These are phyloP conservation scores for Stratiomys singularior DNA, from an alignment of 2,888 invertebrate species.

Conservation along the genomic window DNA sequence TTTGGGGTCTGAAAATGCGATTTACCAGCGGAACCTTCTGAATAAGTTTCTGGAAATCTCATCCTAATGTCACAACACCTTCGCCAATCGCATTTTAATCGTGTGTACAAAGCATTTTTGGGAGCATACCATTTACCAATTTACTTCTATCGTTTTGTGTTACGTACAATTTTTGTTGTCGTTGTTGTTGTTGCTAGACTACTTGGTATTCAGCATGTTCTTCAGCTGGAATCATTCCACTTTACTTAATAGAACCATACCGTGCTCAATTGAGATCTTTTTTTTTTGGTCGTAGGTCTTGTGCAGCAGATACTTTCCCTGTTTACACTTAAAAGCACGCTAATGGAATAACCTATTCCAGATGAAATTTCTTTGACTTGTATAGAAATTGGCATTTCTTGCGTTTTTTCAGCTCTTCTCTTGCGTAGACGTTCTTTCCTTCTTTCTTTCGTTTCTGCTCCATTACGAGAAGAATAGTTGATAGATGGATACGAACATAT, in stretches of 20 bases:
- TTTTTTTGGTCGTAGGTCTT: background rate
- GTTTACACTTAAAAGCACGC: background rate
- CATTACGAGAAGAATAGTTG: background rate
- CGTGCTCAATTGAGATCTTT: background rate
- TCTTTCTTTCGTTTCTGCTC: background rate
- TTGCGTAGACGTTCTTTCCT: background rate
- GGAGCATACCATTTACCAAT: too few relatives aligned
- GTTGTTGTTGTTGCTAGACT: background rate
- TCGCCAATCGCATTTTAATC: conserved; percentile 40
- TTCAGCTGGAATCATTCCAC: background rate
- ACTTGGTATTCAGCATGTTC: background rate
- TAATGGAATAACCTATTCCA: background rate
- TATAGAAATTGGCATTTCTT: conserved; percentile 2
- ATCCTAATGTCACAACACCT: conserved; percentile 6
- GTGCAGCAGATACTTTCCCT: background rate
- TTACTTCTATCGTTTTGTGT: too few relatives aligned
- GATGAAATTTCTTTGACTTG: conserved; percentile 2
- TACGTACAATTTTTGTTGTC: background rate
- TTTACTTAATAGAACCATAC: background rate
- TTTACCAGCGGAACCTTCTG: background rate
- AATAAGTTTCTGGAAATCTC: background rate
- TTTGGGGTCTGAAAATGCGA: background rate
- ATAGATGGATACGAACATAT: background rate
- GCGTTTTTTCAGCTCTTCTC: background rate
- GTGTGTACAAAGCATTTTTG: background rate